These are phyloP conservation scores for Sebastes wilsoni DNA, from an alignment of 2,797 vertebrate genomes.

Conservation along the genomic window DNA sequence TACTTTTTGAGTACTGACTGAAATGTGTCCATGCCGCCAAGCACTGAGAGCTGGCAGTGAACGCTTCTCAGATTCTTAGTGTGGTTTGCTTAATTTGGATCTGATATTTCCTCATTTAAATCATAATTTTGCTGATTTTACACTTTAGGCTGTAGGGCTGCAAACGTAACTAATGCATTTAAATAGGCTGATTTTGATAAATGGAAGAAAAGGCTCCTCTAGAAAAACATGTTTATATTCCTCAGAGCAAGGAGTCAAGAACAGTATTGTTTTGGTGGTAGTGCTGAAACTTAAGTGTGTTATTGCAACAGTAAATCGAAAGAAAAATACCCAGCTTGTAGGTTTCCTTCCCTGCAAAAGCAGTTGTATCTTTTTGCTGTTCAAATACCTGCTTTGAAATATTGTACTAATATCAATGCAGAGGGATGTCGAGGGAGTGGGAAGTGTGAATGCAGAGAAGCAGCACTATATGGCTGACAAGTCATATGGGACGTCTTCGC, in stretches of 20 bases:
- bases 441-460: slow-evolving; percentile 34
- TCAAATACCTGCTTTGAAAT: slow-evolving; percentile 43
- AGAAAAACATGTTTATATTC: neutral
- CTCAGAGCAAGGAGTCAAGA: neutral
- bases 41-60: neutral
- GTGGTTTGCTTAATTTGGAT: neutral
- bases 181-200: neutral
- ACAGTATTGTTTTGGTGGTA: neutral
- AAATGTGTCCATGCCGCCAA: neutral
- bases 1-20: neutral
- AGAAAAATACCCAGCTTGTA: neutral
- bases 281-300: neutral
- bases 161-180: neutral
- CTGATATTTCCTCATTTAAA: neutral
- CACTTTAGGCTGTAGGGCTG: neutral
- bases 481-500: slow-evolving; percentile 56
- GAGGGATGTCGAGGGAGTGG: slow-evolving; percentile 17
- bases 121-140: neutral
- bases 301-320: slow-evolving; percentile 9
- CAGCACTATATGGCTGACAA: slow-evolving; percentile 41
- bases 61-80: neutral
- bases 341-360: slow-evolving; percentile 10
- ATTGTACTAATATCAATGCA: slow-evolving; percentile 32
- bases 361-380: slow-evolving; percentile 4
- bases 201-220: neutral